Evolutionary conservation across 2,888 invertebrate species (phyloP).

Genomic region (Pecten maximus): DNA sequence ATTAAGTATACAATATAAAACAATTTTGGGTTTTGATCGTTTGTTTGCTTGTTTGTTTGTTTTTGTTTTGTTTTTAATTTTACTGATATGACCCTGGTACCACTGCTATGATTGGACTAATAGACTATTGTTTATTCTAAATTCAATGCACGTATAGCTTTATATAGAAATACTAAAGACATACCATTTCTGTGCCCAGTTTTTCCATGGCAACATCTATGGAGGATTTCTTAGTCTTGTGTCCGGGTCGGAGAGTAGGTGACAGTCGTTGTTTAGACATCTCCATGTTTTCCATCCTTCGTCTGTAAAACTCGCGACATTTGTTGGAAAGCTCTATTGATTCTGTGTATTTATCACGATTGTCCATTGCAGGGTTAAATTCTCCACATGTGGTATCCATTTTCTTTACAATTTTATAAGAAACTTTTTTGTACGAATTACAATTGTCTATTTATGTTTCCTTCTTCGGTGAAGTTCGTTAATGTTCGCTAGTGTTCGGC

Average conservation of each 20-base stretch:
- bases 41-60: too few relatives aligned
- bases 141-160: too few relatives aligned
- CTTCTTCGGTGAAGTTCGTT: conserved; percentile 5
- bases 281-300: conserved; percentile 68
- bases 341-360: conserved; percentile 65
- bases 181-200: conserved; percentile 72
- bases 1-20: too few relatives aligned
- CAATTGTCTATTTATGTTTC: neutral
- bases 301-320: conserved; percentile 74
- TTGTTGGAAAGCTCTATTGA: conserved; percentile 76
- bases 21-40: too few relatives aligned
- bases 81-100: too few relatives aligned
- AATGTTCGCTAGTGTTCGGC: conserved; percentile 3
- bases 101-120: too few relatives aligned
- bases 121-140: too few relatives aligned
- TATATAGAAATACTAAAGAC: conserved; percentile 43
- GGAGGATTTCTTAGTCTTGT: conserved; percentile 58
- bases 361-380: neutral
- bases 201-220: conserved; percentile 71
- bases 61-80: too few relatives aligned
- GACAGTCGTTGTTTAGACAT: conserved; percentile 64
- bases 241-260: conserved; percentile 40
- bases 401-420: neutral
- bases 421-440: neutral
- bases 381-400: conserved; percentile 15